A percentile compares a stretch with the other conserved stretches of the same genome.
These are phyloP conservation scores for Amiota communis DNA, from an alignment of 2,888 invertebrate species.

Conservation along the genomic window DNA sequence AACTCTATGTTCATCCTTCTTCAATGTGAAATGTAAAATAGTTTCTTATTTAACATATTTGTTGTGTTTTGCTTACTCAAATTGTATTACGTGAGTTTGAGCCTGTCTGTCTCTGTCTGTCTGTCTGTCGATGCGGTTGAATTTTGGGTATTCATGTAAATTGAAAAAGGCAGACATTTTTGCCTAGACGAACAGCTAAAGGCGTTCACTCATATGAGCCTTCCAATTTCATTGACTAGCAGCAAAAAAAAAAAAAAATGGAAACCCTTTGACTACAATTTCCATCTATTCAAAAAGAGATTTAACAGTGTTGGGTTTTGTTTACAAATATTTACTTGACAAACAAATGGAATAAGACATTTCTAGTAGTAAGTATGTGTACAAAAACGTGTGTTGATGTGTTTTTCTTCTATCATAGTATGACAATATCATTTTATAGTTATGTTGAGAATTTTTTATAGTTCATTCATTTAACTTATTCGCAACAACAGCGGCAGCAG, in stretches of 20 bases:
- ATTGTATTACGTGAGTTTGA: background rate
- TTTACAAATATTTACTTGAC: slow-evolving; percentile 51
- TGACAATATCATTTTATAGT: too few relatives aligned
- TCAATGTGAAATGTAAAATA: slow-evolving; percentile 53
- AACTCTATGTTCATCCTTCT: too few relatives aligned
- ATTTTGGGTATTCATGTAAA: slow-evolving; percentile 39
- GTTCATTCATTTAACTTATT: background rate
- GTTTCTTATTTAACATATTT: slow-evolving; percentile 67
- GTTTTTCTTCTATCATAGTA: too few relatives aligned
- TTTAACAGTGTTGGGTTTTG: too few relatives aligned
- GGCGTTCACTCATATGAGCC: slow-evolving; percentile 17
- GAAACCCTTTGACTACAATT: slow-evolving; percentile 50
- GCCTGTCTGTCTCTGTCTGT: background rate
- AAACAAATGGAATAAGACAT: slow-evolving; percentile 54
- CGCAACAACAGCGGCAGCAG: background rate
- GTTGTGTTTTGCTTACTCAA: slow-evolving; percentile 23
- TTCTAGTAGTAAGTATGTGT: too few relatives aligned
- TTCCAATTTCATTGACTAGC: slow-evolving; percentile 18
- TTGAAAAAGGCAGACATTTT: slow-evolving; percentile 57
- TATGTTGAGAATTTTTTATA: too few relatives aligned
- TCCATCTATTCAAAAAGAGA: slow-evolving; percentile 30
- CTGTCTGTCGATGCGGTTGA: slow-evolving; percentile 4
- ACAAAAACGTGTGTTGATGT: too few relatives aligned
- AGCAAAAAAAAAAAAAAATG: background rate
- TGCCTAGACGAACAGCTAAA: slow-evolving; percentile 49